Evolutionary conservation across 1,140 invertebrate species (phyloP), one percentile per base, ranked within the genome.

Genomic region (Lucilia sericata): DNA sequence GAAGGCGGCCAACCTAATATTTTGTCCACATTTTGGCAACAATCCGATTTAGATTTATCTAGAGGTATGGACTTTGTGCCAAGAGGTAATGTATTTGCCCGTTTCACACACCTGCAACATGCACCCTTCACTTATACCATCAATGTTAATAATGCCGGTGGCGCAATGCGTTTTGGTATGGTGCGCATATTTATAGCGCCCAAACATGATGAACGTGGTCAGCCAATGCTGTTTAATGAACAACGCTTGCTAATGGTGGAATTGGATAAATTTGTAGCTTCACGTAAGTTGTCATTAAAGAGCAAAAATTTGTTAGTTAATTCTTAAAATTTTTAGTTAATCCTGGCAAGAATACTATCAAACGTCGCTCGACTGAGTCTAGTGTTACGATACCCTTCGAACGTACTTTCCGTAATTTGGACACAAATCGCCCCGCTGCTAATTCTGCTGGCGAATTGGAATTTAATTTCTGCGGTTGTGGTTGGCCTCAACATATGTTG

Each of bases 401-500:
- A 88, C 91, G 94, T 3, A 94, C 94, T 0, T 95, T 95, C 93
- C 92, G 94, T 12, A 93, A 94, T 87, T 88, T 95, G 81, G 92
- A 93, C 0, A 87, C 88, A 2, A 92, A 90, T 80, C 92, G 94
- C 0, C 94, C 94, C 2, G 91, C 91, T 1, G 91, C 91, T 34
- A 93, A 93, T 5, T 88, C 90, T 0, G 87, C 92, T 3, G 88
- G 92, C 2, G 92, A 93, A 47, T 92, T 92, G 0, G 92, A 93
- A 87, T 95, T 94, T 90, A 95, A 95, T 89, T 96, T 95, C 92
- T 97, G 96, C 90, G 96, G 96, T 55, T 97, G 96, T 89, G 96
- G 96, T 74, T 97, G 96, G 96, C 96, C 96, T 0, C 94, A 96
- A 76, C 96, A 97, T 88, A 94, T 97, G 94, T 92, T 97, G 1